Base-by-base conservation (phyloP, 2,888 invertebrate species). In the Philhelius pedissequus region DNA sequence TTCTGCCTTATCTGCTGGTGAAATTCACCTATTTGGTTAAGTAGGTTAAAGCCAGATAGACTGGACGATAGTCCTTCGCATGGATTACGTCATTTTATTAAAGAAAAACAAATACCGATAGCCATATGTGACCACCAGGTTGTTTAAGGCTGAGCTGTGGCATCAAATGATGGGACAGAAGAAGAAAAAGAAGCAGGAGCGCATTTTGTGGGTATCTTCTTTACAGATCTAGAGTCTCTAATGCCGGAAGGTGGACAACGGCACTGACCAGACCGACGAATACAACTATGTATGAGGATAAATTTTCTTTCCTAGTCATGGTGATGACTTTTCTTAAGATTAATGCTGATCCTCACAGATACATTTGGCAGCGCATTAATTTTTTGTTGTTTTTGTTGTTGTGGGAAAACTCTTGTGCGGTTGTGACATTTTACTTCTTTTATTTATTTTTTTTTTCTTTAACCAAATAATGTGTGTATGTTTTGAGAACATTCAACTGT, bases 401-500 rank as follows among this genome's bases (percentile, higher is more conserved):
- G 15, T 5, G 8, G 32, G 15, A 11, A n/a, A 48, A 22, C n/a
- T 60, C 4, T 45, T 62, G 40, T 62, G 22, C 50, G 5, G 45
- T 62, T 54, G 45, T 52, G 62, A 64, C 45, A 64, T 66, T 71
- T 25, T 25, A 48, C 22, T 48, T 22, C 7, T 48, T 48, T 38
- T 64, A 22, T 32, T 52, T 7, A 48, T 18, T 35, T 48, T 48
- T 38, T 64, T 30, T 32, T 52, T 7, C 48, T 18, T 35, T 22
- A 52, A 32, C 13, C 54, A 25, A 45, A 11, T 3, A 15, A 48
- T 48, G 20, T 58, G 62, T 58, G 38, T 40, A 9, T 48, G 58
- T 69, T 60, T 27, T 52, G 45, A 62, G 82, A 82, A 27, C 78
- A 60, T 69, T 83, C 77, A 82, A 82, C 82, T 73, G 60, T 48